These are phyloP conservation scores for Conus canariensis DNA, from an alignment of 2,888 invertebrate genomes.

Conservation along the genomic window DNA sequence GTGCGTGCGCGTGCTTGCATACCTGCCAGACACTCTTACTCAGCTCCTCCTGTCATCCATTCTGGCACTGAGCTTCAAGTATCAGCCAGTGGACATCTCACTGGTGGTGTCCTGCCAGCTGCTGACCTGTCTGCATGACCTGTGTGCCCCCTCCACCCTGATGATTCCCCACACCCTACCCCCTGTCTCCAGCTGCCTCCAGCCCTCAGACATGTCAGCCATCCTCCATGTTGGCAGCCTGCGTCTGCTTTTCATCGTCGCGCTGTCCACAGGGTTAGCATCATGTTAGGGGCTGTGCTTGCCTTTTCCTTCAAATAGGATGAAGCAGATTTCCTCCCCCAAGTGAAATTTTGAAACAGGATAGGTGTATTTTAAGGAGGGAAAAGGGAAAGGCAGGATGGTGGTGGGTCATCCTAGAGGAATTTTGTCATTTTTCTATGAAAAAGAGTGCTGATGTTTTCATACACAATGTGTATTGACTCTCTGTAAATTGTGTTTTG, in stretches of 20 bases:
- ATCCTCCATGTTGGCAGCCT: conserved; percentile 80
- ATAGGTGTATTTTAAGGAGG: too few species aligned
- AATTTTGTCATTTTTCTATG: too few species aligned
- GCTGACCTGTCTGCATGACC: conserved; percentile 79
- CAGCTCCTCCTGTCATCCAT: conserved; percentile 81
- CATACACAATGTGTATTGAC: too few species aligned
- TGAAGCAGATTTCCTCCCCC: too few species aligned
- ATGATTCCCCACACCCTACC: conserved; percentile 63
- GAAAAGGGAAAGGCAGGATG: too few species aligned
- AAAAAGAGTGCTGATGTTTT: too few species aligned
- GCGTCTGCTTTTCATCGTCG: conserved; percentile 82
- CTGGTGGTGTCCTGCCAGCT: conserved; percentile 82
- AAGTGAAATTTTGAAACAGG: too few species aligned
- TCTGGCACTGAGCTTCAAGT: conserved; percentile 82
- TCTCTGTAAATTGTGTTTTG: too few species aligned
- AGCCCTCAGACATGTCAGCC: conserved; percentile 62
- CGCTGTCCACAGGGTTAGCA: conserved; percentile 81
- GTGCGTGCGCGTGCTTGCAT: too few species aligned
- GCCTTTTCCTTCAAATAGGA: too few species aligned
- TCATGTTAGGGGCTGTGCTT: not conserved
- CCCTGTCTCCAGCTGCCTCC: conserved; percentile 59
- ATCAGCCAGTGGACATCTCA: conserved; percentile 82
- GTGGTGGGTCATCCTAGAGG: too few species aligned
- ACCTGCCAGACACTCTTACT: conserved; percentile 71
- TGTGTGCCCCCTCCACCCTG: conserved; percentile 76